phyloP scores from a whole-genome alignment of 2,888 invertebrate species.

The Limulus polyphemus region DNA sequence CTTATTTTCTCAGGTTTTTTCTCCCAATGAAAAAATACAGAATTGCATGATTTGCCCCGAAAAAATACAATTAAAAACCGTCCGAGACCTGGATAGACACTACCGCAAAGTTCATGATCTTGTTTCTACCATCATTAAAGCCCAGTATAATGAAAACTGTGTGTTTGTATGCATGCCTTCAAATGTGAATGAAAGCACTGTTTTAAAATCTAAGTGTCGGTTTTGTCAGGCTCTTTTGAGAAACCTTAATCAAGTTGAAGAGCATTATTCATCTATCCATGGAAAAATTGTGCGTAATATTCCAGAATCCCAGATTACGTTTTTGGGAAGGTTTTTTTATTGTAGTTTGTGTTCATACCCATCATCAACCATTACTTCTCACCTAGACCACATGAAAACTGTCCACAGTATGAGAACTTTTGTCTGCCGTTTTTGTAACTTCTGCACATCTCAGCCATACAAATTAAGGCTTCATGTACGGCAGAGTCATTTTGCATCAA shows the following conservation, averaged over 20 bases:
- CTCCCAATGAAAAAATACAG: conserved; percentile 22
- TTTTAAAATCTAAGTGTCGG: conserved; percentile 27
- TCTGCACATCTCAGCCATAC: conserved; percentile 25
- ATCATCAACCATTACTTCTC: conserved; percentile 23
- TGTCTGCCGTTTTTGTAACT: conserved; percentile 26
- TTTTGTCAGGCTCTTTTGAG: conserved; percentile 26
- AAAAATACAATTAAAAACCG: too few species aligned
- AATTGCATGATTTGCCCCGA: conserved; percentile 23
- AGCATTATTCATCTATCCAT: conserved; percentile 26
- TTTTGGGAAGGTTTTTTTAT: conserved; percentile 26
- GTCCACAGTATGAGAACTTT: conserved; percentile 26
- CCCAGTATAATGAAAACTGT: conserved; percentile 28
- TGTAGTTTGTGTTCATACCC: conserved; percentile 24
- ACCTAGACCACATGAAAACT: conserved; percentile 27
- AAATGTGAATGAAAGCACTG: conserved; percentile 24
- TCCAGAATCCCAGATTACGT: conserved; percentile 25
- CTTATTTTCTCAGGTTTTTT: conserved; percentile 24
- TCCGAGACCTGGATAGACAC: conserved; percentile 25
- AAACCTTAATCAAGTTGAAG: conserved; percentile 25
- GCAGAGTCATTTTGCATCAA: conserved; percentile 28
- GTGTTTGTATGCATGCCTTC: conserved; percentile 28
- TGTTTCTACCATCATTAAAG: conserved; percentile 23
- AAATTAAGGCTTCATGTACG: conserved; percentile 26
- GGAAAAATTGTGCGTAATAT: conserved; percentile 25
- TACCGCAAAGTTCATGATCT: conserved; percentile 27